Evolutionary conservation across 2,113 vertebrate genomes (phyloP).

Genomic region (Crotalus horridus): DNA sequence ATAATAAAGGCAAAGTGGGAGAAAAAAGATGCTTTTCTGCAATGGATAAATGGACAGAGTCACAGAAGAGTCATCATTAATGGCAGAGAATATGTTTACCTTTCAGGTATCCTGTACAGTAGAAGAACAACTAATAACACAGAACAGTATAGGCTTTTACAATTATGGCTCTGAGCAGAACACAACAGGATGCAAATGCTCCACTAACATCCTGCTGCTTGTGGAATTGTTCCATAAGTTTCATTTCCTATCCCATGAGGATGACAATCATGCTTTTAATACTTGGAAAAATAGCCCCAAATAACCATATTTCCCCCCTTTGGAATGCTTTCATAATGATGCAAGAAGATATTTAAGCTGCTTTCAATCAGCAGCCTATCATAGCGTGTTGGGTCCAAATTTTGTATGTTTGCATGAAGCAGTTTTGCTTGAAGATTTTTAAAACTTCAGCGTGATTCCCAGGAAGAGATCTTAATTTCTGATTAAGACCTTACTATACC

Average conservation of each 20-base stretch:
- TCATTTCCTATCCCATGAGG: neutral
- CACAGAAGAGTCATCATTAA: neutral
- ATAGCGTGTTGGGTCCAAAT: neutral
- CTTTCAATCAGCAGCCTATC: neutral
- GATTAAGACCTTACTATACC: neutral
- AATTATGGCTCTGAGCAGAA: neutral
- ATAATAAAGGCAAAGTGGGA: neutral
- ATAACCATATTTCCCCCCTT: neutral
- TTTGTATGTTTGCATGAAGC: neutral
- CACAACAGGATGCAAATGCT: neutral
- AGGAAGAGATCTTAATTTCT: neutral
- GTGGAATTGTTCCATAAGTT: neutral
- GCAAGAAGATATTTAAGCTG: neutral
- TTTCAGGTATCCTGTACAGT: neutral
- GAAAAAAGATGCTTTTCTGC: neutral
- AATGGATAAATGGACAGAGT: neutral
- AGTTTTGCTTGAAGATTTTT: neutral
- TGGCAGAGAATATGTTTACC: neutral
- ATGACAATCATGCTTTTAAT: neutral
- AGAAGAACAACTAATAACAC: neutral
- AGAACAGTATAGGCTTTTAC: neutral
- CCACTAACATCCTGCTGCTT: neutral
- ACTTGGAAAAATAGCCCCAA: neutral
- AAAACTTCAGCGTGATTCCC: neutral
- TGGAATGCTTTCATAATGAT: neutral